Evolutionary conservation across 2,113 vertebrate species (phyloP).

Genomic region (Peucedramus taeniatus): DNA sequence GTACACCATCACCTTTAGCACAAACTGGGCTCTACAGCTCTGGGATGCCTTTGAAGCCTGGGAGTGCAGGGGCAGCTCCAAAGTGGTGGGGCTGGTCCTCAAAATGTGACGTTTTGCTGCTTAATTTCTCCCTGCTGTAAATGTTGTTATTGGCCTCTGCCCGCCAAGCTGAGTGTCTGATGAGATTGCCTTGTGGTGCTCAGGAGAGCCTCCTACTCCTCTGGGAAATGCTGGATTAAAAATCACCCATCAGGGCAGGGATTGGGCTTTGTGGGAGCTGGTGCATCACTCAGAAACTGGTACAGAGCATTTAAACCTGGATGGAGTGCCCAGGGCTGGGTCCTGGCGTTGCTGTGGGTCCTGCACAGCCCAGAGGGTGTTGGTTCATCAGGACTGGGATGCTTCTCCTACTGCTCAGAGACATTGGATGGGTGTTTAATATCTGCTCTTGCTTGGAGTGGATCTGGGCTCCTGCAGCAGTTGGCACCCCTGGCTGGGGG

Average conservation of each 20-base stretch:
- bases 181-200: fast-evolving
- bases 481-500: not conserved
- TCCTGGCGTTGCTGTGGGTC: fast-evolving
- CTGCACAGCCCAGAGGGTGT: not conserved
- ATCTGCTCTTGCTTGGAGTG: not conserved
- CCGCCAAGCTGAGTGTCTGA: fast-evolving
- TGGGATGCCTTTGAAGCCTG: not conserved
- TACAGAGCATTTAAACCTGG: not conserved
- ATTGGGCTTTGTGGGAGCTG: not conserved
- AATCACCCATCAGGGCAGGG: not conserved
- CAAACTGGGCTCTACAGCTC: not conserved
- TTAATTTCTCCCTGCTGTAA: not conserved
- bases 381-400: not conserved
- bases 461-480: not conserved
- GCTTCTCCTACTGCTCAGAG: not conserved
- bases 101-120: not conserved
- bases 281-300: not conserved
- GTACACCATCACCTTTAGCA: not conserved
- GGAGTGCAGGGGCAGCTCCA: not conserved
- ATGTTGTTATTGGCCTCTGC: not conserved
- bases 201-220: not conserved
- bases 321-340: not conserved
- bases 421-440: not conserved
- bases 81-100: not conserved
- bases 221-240: not conserved